phyloP scores from a whole-genome alignment of 2,888 invertebrate genomes.

The Leptinotarsa peninsularis region DNA sequence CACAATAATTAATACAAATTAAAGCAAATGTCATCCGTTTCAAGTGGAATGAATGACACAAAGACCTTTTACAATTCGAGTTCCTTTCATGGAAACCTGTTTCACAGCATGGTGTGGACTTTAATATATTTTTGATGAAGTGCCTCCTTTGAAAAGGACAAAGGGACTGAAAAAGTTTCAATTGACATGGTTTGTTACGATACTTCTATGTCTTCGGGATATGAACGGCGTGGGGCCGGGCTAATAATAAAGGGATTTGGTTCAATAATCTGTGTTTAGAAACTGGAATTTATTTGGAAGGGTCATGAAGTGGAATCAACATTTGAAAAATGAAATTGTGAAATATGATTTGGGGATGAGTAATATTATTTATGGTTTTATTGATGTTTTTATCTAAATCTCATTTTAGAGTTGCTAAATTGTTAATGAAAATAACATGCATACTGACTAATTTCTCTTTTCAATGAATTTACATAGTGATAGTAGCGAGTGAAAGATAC shows the following conservation, averaged over 20 bases:
- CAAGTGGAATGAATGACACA: constrained; percentile 11
- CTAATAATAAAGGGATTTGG: constrained; percentile 7
- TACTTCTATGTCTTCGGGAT: constrained; percentile 24
- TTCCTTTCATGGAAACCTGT: constrained; percentile 30
- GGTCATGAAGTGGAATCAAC: neutral
- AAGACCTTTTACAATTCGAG: constrained; percentile 19
- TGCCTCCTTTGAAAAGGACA: constrained; percentile 38
- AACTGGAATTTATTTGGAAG: neutral
- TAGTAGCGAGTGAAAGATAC: no score
- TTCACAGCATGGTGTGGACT: constrained; percentile 40
- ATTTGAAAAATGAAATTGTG: neutral
- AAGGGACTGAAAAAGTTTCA: constrained; percentile 28
- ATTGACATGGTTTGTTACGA: constrained; percentile 35
- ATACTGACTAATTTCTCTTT: no score
- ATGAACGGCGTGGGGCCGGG: constrained; percentile 3
- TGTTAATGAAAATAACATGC: no score
- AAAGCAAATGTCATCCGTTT: constrained; percentile 9
- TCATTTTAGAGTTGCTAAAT: no score
- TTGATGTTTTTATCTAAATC: neutral
- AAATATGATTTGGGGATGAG: neutral
- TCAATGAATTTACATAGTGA: no score
- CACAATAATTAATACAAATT: constrained; percentile 27
- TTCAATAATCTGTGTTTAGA: neutral
- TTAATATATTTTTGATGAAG: constrained; percentile 52
- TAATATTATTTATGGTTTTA: neutral